A percentile compares a stretch with the other conserved stretches of the same genome.
Conservation (phyloP, 2,888 invertebrate species). For the Euplexia lucipara region DNA sequence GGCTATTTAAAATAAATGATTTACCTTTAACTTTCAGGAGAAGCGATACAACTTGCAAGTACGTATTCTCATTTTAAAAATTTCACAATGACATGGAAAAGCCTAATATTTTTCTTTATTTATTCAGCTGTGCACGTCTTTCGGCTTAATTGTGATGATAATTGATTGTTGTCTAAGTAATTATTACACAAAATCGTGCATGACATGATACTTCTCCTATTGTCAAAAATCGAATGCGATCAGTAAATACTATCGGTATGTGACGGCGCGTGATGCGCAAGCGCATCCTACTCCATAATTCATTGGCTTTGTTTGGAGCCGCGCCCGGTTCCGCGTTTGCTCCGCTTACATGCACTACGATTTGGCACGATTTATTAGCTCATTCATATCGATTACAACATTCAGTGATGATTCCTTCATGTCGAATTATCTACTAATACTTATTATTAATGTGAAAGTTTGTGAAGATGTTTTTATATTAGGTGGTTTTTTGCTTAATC, state of each 20-base stretch:
- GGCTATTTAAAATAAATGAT: too few species aligned
- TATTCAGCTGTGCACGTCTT: not conserved
- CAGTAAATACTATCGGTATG: constrained; percentile 19
- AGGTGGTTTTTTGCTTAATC: too few species aligned
- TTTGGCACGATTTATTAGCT: constrained; percentile 42
- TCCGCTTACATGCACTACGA: constrained; percentile 27
- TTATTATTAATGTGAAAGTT: too few species aligned
- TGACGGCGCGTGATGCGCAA: constrained; percentile 28
- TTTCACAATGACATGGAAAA: too few species aligned
- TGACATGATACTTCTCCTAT: constrained; percentile 23
- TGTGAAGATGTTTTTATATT: too few species aligned
- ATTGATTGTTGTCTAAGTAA: not conserved
- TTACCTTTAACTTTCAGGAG: too few species aligned
- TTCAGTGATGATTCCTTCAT: constrained; percentile 21
- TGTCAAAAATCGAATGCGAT: constrained; percentile 11
- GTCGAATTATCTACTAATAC: too few species aligned
- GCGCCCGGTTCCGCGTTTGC: constrained; percentile 37
- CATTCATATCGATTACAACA: constrained; percentile 37
- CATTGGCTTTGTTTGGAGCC: constrained; percentile 57
- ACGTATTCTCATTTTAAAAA: too few species aligned
- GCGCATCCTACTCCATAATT: constrained; percentile 63
- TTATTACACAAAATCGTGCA: not conserved
- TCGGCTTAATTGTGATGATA: not conserved
- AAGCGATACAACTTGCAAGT: too few species aligned
- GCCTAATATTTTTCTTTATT: too few species aligned